Evolutionary conservation across 2,888 invertebrate species (phyloP).

Genomic region (Drosophila paracracens): DNA sequence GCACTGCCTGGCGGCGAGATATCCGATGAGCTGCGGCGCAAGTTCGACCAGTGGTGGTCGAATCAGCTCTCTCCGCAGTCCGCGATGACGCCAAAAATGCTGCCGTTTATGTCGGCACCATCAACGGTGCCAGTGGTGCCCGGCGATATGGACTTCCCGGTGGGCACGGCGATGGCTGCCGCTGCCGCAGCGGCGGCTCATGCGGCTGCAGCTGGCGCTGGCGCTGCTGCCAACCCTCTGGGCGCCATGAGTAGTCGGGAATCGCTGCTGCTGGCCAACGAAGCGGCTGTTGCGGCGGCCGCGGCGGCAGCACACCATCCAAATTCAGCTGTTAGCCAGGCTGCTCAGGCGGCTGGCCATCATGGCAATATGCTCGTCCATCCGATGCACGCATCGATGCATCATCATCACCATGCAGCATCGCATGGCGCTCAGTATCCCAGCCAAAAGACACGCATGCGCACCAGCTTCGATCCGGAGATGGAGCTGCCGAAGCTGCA

Average conservation of each 20-base stretch:
- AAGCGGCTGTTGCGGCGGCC: slow-evolving; percentile 77
- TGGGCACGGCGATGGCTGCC: slow-evolving; percentile 85
- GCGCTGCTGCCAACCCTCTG: slow-evolving; percentile 62
- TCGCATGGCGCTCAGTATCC: slow-evolving; percentile 87
- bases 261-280: slow-evolving; percentile 76
- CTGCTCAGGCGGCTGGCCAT: slow-evolving; percentile 62
- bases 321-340: slow-evolving; percentile 55
- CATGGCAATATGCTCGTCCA: slow-evolving; percentile 86
- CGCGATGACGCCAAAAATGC: slow-evolving; percentile 86
- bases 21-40: slow-evolving; percentile 93
- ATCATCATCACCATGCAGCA: slow-evolving; percentile 86
- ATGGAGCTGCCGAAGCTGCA: slow-evolving; percentile 97
- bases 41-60: slow-evolving; percentile 97
- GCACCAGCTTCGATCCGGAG: slow-evolving; percentile 98
- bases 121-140: slow-evolving; percentile 77
- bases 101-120: slow-evolving; percentile 85
- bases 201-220: slow-evolving; percentile 73
- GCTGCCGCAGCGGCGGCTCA: slow-evolving; percentile 86
- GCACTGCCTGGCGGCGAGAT: slow-evolving; percentile 89
- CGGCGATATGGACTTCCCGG: slow-evolving; percentile 83
- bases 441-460: slow-evolving; percentile 96
- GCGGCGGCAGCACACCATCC: slow-evolving; percentile 67
- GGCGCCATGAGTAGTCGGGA: slow-evolving; percentile 75
- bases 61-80: slow-evolving; percentile 89
- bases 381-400: slow-evolving; percentile 90